Evolutionary conservation across 1,140 invertebrate species (phyloP).

Genomic region (Helicoverpa armigera): DNA sequence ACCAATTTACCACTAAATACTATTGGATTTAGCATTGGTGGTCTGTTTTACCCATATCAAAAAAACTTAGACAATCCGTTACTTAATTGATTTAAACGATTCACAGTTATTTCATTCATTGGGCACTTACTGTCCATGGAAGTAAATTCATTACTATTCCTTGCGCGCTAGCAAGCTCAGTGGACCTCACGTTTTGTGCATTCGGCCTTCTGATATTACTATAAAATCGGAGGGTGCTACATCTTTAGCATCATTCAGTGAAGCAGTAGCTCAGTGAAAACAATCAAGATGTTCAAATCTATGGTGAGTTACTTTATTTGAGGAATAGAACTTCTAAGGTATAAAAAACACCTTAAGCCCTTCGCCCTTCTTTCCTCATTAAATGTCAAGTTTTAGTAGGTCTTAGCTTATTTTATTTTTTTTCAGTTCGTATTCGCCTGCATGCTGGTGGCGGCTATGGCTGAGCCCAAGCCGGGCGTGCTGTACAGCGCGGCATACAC

Average conservation of each 20-base stretch:
- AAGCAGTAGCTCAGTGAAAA: conserved; percentile 43
- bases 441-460: conserved; percentile 73
- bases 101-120: too few species aligned
- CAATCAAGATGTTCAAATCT: conserved; percentile 48
- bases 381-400: background rate
- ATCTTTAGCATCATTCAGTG: conserved; percentile 59
- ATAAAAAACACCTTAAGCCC: too few species aligned
- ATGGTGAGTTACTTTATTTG: conserved; percentile 4
- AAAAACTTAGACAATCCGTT: too few species aligned
- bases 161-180: background rate
- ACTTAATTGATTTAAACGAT: too few species aligned
- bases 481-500: conserved; percentile 66
- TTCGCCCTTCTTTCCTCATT: background rate
- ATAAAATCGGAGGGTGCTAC: conserved; percentile 54
- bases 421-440: conserved; percentile 85
- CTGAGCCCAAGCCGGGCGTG: conserved; percentile 79
- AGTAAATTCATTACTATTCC: background rate
- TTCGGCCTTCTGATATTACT: conserved; percentile 61
- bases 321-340: too few species aligned
- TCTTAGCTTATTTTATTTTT: conserved; percentile 48
- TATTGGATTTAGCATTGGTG: too few species aligned
- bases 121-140: background rate
- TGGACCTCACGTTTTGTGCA: conserved; percentile 41
- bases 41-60: too few species aligned
- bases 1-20: too few species aligned